Evolutionary conservation across 1,140 invertebrate genomes (phyloP), one percentile per base, ranked within the genome.

Genomic region (Cotesia glomerata): DNA sequence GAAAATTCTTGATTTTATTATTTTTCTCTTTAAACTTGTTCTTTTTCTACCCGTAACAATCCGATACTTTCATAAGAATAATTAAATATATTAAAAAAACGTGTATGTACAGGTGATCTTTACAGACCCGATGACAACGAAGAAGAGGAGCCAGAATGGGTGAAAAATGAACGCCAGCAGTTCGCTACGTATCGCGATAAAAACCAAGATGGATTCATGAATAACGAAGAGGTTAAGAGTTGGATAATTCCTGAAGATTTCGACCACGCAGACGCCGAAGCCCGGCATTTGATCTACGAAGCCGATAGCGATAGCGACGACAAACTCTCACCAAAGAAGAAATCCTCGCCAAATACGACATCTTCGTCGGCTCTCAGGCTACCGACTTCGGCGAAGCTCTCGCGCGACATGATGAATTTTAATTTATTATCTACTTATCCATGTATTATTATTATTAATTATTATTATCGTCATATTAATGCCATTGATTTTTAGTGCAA

Each of bases 351-450:
- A 98, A 99, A 83, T 99, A 99, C 85, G 98, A 99, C 85, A 88
- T 98, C 1, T 99, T 99, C 86, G 98, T 99, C 0, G 97, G 98
- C 36, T 99, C 97, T 13, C 97, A 99, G 84, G 98, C 97, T 0
- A 99, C 98, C 0, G 98, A 99, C 87, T 99, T 99, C 86, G 98
- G 98, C 0, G 97, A 99, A 85, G 97, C 97, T 5, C 87, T 99
- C 3, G 91, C 92, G 0, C 90, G 95, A 78, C 98, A 99, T 82
- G 98, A 99, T 79, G 96, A 97, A 87, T 97, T 98, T 87, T 97
- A 92, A 85, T 26, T 26, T 26, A 26, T 26, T 26, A 2, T 26
- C 26, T 26, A 26, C 26, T 26, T 26, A 26, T 1, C 26, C 26
- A 26, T 26, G 26, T 26, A 54, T 54, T 54, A 54, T 45, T 45